Conservation (phyloP, 2,797 vertebrate genomes). For the Tamandua tetradactyla region DNA sequence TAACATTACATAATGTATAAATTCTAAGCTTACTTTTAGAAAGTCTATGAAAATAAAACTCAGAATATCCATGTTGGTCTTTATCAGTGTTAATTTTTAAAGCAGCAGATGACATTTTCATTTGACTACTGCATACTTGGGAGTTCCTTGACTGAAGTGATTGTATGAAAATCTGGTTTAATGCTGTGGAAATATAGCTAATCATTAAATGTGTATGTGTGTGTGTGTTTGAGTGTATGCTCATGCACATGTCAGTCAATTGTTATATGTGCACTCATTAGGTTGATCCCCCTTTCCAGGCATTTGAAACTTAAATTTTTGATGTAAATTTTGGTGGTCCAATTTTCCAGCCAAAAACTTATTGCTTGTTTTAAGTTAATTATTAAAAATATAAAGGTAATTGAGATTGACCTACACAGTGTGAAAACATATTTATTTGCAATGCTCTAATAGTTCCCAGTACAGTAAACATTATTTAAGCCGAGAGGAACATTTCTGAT, state of each 20-base stretch:
- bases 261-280: background rate
- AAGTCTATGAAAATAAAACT: constrained; percentile 12
- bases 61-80: background rate
- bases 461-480: background rate
- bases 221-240: background rate
- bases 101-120: constrained; percentile 49
- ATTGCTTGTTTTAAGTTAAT: background rate
- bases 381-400: background rate
- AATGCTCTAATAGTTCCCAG: background rate
- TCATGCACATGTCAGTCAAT: background rate
- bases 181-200: background rate
- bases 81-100: constrained; percentile 4
- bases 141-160: background rate
- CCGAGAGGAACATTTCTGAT: background rate
- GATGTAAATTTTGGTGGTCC: background rate
- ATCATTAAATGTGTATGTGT: background rate
- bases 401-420: background rate
- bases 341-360: background rate
- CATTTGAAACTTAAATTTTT: background rate
- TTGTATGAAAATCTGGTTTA: background rate
- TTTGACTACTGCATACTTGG: background rate
- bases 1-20: background rate
- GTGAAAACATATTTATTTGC: background rate
- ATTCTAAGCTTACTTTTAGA: constrained; percentile 16
- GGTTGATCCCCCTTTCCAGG: background rate